phyloP scores from a whole-genome alignment of 2,888 invertebrate genomes.

The Cetonia aurata region DNA sequence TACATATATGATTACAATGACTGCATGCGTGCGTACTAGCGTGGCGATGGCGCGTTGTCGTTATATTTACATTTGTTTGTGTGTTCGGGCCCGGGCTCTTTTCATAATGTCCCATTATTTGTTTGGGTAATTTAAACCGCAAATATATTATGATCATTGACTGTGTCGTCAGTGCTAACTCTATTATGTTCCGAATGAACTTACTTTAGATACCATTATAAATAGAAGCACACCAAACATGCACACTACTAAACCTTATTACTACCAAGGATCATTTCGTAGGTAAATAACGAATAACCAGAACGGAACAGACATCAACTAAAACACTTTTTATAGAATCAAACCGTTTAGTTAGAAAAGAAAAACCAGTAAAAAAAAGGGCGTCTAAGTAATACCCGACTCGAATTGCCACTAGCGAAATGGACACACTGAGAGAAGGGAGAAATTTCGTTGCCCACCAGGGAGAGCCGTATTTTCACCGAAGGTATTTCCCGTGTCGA shows the following conservation, averaged over 20 bases:
- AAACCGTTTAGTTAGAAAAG: too few relatives aligned
- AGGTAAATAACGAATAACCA: too few relatives aligned
- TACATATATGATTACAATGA: slow-evolving; percentile 30
- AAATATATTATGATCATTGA: slow-evolving; percentile 34
- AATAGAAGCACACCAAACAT: too few relatives aligned
- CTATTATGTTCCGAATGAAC: slow-evolving; percentile 3
- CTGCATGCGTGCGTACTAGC: not conserved
- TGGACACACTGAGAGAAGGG: not conserved
- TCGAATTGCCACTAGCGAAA: too few relatives aligned
- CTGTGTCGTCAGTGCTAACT: slow-evolving; percentile 17
- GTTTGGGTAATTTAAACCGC: slow-evolving; percentile 25
- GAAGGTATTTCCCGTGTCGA: slow-evolving; percentile 42
- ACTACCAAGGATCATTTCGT: too few relatives aligned
- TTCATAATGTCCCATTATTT: slow-evolving; percentile 28
- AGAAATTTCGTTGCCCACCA: slow-evolving; percentile 33
- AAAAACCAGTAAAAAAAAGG: too few relatives aligned
- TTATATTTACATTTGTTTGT: slow-evolving; percentile 25
- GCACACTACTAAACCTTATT: too few relatives aligned
- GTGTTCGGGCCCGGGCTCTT: slow-evolving; percentile 11
- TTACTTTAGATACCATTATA: too few relatives aligned
- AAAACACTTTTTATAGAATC: too few relatives aligned
- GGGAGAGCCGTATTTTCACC: slow-evolving; percentile 34
- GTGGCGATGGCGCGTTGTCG: not conserved
- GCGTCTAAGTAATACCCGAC: too few relatives aligned
- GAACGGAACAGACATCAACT: too few relatives aligned